Percentiles rank a stretch among this genome's conserved stretches.
These are phyloP conservation scores for Leuciscus idus DNA, from an alignment of 2,113 vertebrate genomes.

Conservation along the genomic window DNA sequence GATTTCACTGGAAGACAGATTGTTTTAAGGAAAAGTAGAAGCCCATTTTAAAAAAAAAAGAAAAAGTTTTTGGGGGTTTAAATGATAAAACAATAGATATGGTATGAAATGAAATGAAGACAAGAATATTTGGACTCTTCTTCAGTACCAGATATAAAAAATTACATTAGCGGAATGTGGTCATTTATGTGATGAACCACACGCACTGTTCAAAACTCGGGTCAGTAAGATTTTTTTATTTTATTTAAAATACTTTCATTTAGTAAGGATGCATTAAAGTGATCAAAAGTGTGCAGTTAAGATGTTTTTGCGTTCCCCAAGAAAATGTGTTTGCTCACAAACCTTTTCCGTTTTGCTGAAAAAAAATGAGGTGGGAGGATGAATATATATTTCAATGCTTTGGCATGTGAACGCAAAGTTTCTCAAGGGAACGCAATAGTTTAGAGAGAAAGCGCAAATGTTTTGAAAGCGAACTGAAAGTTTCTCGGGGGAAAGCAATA, in stretches of 20 bases:
- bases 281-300: not conserved
- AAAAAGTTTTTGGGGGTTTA: not conserved
- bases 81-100: not conserved
- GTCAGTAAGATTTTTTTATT: not conserved
- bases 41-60: not conserved
- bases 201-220: not conserved
- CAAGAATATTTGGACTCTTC: not conserved
- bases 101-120: not conserved
- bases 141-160: not conserved
- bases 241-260: not conserved
- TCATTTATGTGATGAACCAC: not conserved
- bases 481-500: too few relatives aligned
- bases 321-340: too few relatives aligned
- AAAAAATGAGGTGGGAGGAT: too few relatives aligned
- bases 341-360: too few relatives aligned
- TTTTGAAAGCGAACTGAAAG: too few relatives aligned
- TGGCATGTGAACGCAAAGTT: too few relatives aligned
- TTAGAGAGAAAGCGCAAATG: too few relatives aligned
- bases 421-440: too few relatives aligned
- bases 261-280: not conserved
- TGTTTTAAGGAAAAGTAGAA: not conserved
- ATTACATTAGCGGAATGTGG: not conserved
- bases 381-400: too few relatives aligned
- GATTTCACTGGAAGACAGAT: not conserved
- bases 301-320: too few relatives aligned